Evolutionary conservation across 2,113 vertebrate genomes (phyloP).

Genomic region (Phalacrocorax carbo): DNA sequence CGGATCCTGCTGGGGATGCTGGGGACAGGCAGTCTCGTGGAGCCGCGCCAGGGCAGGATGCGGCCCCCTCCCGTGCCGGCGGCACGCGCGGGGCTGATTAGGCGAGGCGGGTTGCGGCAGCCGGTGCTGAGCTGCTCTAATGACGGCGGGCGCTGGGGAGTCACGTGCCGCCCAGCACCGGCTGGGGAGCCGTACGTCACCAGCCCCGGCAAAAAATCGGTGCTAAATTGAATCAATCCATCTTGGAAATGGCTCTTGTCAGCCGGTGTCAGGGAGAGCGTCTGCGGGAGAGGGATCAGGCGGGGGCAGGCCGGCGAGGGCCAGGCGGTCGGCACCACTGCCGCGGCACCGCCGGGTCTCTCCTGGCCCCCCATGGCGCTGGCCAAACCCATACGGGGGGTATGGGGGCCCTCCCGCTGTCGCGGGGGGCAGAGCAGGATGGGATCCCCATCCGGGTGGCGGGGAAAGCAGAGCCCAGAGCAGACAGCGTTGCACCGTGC

Average conservation of each 20-base stretch:
- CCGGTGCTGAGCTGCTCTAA: slow-evolving; percentile 55
- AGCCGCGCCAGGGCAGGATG: background rate
- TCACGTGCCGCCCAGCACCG: slow-evolving; percentile 58
- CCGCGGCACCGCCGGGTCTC: background rate
- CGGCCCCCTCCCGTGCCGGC: accelerated
- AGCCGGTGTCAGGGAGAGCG: slow-evolving; percentile 78
- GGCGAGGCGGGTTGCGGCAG: background rate
- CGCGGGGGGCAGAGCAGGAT: background rate
- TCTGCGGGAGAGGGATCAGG: slow-evolving; percentile 77
- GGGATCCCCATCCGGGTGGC: background rate
- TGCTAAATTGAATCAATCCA: slow-evolving; percentile 90
- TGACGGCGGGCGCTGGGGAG: slow-evolving; percentile 68
- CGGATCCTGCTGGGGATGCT: accelerated
- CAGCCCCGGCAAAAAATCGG: slow-evolving; percentile 76
- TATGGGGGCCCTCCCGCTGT: background rate
- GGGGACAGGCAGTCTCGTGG: accelerated
- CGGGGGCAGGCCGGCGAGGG: slow-evolving; percentile 45
- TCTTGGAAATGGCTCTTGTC: slow-evolving; percentile 88
- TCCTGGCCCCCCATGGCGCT: background rate
- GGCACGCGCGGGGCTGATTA: slow-evolving; percentile 18
- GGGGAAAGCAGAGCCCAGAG: background rate
- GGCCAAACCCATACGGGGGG: accelerated
- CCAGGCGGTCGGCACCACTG: slow-evolving; percentile 22
- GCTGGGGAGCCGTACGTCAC: slow-evolving; percentile 76
- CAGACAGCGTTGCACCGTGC: accelerated